These are phyloP conservation scores for Chesias legatella DNA, from an alignment of 2,888 invertebrate species.

Conservation along the genomic window DNA sequence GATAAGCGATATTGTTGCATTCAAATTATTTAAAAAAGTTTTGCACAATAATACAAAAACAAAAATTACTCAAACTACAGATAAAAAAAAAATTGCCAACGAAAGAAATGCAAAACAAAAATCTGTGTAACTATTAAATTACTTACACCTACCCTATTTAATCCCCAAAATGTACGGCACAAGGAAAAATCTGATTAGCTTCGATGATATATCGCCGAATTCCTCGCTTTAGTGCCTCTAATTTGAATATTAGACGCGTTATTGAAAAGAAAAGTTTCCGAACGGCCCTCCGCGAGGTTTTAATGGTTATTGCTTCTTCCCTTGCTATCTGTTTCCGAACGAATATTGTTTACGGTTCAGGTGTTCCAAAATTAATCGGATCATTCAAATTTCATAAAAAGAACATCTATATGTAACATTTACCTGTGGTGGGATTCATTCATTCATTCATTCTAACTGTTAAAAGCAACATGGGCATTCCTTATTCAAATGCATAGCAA, in stretches of 20 bases:
- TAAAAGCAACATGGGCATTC: no score
- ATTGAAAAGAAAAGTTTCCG: slow-evolving; percentile 78
- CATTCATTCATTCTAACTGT: no score
- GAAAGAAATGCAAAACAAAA: not conserved
- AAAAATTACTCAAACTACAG: no score
- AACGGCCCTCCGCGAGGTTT: slow-evolving; percentile 69
- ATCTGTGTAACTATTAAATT: slow-evolving; percentile 29
- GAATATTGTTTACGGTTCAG: slow-evolving; percentile 41
- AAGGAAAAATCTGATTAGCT: slow-evolving; percentile 42
- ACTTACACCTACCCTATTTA: slow-evolving; percentile 30
- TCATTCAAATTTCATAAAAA: slow-evolving; percentile 5
- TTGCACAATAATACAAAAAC: no score
- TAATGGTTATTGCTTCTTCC: slow-evolving; percentile 76
- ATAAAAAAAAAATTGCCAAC: no score
- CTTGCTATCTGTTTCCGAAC: slow-evolving; percentile 48
- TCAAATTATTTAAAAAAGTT: slow-evolving; percentile 2
- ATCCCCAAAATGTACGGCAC: slow-evolving; percentile 31
- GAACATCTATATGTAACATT: no score
- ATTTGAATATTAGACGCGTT: slow-evolving; percentile 80
- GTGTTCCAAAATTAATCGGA: slow-evolving; percentile 31
- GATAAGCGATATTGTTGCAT: slow-evolving; percentile 46
- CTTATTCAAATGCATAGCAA: not conserved
- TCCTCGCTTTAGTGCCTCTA: slow-evolving; percentile 69
- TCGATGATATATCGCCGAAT: slow-evolving; percentile 75
- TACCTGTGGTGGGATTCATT: no score